Evolutionary conservation across 2,113 vertebrate genomes (phyloP), one percentile per base, ranked within the genome.

Genomic region (Forbesichthys papilliferus): DNA sequence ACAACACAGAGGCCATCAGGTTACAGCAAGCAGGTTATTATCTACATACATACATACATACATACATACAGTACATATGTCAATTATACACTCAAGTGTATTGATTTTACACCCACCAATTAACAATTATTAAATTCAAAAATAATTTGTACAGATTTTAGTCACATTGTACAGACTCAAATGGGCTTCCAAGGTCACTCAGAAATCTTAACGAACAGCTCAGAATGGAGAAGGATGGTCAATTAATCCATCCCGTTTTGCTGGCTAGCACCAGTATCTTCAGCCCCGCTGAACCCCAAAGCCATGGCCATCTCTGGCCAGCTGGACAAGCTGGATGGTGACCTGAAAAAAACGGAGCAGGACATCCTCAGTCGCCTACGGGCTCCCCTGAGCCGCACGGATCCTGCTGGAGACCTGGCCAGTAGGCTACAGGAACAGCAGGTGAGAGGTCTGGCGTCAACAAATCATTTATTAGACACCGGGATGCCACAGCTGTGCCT

Each of bases 341-440:
- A 95, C 74, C 80, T 96, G 77, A 67, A 75, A 16, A 81, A 89
- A 18, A 77, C 92, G 0, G 94, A 96, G 82, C 82, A 92, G 78
- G 86, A 90, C 77, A 76, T 94, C 61, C 68, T 94, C 86, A 88
- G 68, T 75, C 79, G 91, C 46, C 77, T 96, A 74, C 91, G 94
- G 54, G 75, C 91, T 6, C 95, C 96, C 3, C 84, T 96, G 75
- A 92, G 83, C 84, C 90, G 82, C 74, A 88, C 3, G 0, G 90
- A 95, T 65, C 93, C 95, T 0, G 61, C 82, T 1, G 90, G 87
- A 16, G 96, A 97, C 85, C 87, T 96, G 48, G 69, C 86, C 74
- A 89, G 83, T 11, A 92, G 95, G 77, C 88, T 96, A 79, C 91
- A 79, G 64, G 91, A 94, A 4, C 95, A 97, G 78, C 90, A 96